Percentiles rank a stretch among this genome's conserved stretches.
Evolutionary conservation across 2,797 vertebrate genomes (phyloP).

Genomic region (Spondyliosoma cantharus): DNA sequence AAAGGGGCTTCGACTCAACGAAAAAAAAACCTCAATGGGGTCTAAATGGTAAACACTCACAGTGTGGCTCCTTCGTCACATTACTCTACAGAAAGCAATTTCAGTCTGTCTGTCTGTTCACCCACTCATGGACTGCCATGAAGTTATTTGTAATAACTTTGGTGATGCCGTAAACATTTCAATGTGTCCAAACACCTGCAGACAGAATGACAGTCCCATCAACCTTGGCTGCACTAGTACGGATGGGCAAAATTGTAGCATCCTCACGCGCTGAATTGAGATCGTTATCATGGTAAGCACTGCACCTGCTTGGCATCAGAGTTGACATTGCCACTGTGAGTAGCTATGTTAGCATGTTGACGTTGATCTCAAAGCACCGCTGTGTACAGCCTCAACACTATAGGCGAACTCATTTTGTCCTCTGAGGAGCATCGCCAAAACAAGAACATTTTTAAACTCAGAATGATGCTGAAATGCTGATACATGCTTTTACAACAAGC

Average conservation of each 20-base stretch:
- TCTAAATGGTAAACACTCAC: conserved; percentile 25
- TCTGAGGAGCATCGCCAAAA: too few relatives aligned
- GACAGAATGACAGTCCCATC: not conserved
- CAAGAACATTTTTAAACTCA: too few relatives aligned
- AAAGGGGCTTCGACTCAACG: not conserved
- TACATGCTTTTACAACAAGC: too few relatives aligned
- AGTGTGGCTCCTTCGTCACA: not conserved
- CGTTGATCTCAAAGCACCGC: not conserved
- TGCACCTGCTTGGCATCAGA: not conserved
- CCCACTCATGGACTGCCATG: too few relatives aligned
- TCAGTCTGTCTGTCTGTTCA: conserved; percentile 1
- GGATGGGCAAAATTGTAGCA: not conserved
- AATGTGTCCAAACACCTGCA: not conserved
- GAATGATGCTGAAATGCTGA: too few relatives aligned
- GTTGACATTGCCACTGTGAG: not conserved
- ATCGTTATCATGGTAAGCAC: not conserved
- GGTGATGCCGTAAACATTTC: not conserved
- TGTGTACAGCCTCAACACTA: not conserved
- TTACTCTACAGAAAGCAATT: not conserved
- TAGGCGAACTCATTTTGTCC: too few relatives aligned
- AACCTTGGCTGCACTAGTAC: not conserved
- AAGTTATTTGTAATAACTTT: not conserved
- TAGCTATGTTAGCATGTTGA: not conserved
- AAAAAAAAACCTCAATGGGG: not conserved
- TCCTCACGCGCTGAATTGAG: not conserved